Base-by-base conservation (phyloP, 2,113 vertebrate species). In the Aepyceros melampus region DNA sequence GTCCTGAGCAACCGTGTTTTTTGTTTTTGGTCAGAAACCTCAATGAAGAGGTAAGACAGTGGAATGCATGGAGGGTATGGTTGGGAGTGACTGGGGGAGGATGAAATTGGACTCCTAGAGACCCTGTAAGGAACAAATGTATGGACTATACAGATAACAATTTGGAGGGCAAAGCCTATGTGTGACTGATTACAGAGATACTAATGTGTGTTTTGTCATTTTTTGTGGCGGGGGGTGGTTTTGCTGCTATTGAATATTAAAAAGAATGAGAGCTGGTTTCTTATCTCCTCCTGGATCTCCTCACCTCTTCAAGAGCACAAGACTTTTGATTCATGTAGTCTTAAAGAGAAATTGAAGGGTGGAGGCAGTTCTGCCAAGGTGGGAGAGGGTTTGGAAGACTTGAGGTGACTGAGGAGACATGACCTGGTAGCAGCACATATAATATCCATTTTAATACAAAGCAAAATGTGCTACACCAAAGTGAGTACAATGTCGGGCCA, bases 231-330 rank as follows among this genome's bases (percentile, higher is more conserved):
- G 27, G 13, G 29, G 29, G 58, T 51, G 78, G 58, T 36, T 94
- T 60, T 79, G 40, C 16, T 67, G 33, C 10, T 74, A 29, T 14
- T 81, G 29, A 90, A 78, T 15, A 53, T 78, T 31, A 67, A n/a
- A 40, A 88, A 33, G 71, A 91, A 58, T 8, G 4, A 85, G 67
- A 92, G 27, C 19, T 91, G 51, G 21, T 81, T 96, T 94, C 51
- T 91, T 91, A 9, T 64, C 55, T 96, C 27, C 27, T 91, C 13
- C 62, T 74, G 79, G 64, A 78, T 8, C 7, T 49, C 5, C 7
- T 55, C 2, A 19, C 9, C 83, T 88, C 31, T 19, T 31, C 10
- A 79, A 58, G 56, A 87, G 85, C 16, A 83, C 1, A 60, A 78
- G 29, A 84, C 47, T 94, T 94, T 94, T 83, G 49, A n/a, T 43